Percentiles rank a stretch among this genome's conserved stretches.
These are phyloP conservation scores for Phalanger gymnotis DNA, from an alignment of 2,797 vertebrate genomes.

Conservation along the genomic window DNA sequence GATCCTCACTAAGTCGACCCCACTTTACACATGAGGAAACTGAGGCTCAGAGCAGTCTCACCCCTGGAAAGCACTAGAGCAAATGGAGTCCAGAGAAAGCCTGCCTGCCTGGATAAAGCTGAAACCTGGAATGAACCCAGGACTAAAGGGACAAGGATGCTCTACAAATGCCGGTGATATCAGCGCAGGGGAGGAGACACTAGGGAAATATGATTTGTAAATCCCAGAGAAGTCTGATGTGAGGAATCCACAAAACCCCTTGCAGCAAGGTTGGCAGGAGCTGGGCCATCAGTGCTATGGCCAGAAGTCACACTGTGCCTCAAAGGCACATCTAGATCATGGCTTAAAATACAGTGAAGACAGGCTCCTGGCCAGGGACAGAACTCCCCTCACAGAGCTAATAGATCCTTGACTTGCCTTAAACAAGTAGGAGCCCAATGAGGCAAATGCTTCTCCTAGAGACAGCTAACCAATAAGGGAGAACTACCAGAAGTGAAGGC, in stretches of 20 bases:
- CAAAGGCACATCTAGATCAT: neutral
- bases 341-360: neutral
- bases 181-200: neutral
- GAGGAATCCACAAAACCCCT: neutral
- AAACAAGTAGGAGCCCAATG: neutral
- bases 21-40: neutral
- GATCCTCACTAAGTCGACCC: neutral
- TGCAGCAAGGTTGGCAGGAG: neutral
- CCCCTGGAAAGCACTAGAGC: neutral
- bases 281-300: neutral
- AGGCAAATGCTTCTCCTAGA: neutral
- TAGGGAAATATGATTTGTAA: neutral
- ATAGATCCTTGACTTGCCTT: neutral
- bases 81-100: rapidly evolving
- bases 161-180: neutral
- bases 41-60: neutral
- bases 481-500: neutral
- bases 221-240: neutral
- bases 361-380: neutral
- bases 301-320: neutral
- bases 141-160: neutral
- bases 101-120: neutral
- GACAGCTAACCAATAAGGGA: neutral
- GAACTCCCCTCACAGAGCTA: neutral
- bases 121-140: neutral